Conservation (phyloP, 64 coral and sea anemone species). For the Stylophora pistillata region DNA sequence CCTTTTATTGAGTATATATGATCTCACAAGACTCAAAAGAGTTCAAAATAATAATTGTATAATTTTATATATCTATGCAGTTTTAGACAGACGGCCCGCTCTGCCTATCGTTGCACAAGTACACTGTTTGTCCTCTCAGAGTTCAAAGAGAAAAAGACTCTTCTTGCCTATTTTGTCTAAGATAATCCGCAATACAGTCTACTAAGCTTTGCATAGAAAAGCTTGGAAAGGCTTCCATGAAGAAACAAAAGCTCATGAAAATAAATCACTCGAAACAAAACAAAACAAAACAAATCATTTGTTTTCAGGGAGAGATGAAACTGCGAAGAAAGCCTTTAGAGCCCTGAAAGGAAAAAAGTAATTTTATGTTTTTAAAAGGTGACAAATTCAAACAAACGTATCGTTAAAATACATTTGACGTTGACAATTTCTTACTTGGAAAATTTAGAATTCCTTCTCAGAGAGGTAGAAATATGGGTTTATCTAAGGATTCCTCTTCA, state of each 20-base stretch:
- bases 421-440: too few relatives aligned
- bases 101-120: not conserved
- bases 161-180: too few relatives aligned
- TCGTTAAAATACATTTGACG: too few relatives aligned
- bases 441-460: too few relatives aligned
- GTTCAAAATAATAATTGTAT: not conserved
- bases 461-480: too few relatives aligned
- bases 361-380: not conserved
- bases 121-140: not conserved
- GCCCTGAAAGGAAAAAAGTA: not conserved
- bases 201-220: too few relatives aligned
- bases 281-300: not conserved
- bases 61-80: not conserved
- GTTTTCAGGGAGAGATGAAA: not conserved
- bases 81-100: not conserved
- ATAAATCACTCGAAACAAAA: not conserved
- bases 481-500: too few relatives aligned
- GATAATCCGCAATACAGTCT: too few relatives aligned
- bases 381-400: not conserved
- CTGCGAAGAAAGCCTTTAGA: not conserved
- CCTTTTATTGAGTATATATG: not conserved
- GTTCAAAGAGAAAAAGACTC: too few relatives aligned
- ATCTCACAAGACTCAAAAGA: not conserved
- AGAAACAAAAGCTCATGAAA: not conserved
- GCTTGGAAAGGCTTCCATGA: too few relatives aligned